Evolutionary conservation across 2,113 vertebrate genomes (phyloP).

Genomic region (Pomatostomus ruficeps): DNA sequence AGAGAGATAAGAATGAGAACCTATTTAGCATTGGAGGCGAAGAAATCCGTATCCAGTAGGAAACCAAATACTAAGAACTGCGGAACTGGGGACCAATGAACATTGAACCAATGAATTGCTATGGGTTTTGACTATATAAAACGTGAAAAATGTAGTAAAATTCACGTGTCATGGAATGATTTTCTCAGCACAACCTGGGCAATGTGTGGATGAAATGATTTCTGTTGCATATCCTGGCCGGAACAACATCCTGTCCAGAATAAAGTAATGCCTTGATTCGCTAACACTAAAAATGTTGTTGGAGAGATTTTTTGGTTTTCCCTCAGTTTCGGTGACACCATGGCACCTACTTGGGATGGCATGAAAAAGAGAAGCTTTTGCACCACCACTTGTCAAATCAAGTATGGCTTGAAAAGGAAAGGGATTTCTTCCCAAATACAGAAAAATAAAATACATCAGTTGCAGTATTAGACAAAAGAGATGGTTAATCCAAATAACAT

Average conservation of each 20-base stretch:
- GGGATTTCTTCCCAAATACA: not conserved
- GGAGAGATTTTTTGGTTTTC: not conserved
- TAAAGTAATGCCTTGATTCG: not conserved
- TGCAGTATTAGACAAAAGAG: not conserved
- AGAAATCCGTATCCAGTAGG: not conserved
- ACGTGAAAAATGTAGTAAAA: not conserved
- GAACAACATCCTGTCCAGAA: not conserved
- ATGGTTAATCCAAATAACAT: not conserved
- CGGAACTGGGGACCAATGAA: not conserved
- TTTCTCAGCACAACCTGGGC: not conserved
- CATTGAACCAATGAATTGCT: not conserved
- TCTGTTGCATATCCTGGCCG: not conserved
- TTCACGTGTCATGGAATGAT: too few relatives aligned
- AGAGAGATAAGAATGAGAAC: not conserved
- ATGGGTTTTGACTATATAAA: not conserved
- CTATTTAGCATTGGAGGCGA: fast-evolving
- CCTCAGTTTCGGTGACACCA: fast-evolving
- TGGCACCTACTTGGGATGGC: not conserved
- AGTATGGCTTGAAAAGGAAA: not conserved
- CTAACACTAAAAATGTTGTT: not conserved
- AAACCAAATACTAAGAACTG: not conserved
- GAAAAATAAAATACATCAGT: not conserved
- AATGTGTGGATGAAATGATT: not conserved
- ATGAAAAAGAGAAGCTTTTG: not conserved
- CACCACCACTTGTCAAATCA: not conserved